phyloP scores from a whole-genome alignment of 2,113 vertebrate species.

The Alosa alosa region DNA sequence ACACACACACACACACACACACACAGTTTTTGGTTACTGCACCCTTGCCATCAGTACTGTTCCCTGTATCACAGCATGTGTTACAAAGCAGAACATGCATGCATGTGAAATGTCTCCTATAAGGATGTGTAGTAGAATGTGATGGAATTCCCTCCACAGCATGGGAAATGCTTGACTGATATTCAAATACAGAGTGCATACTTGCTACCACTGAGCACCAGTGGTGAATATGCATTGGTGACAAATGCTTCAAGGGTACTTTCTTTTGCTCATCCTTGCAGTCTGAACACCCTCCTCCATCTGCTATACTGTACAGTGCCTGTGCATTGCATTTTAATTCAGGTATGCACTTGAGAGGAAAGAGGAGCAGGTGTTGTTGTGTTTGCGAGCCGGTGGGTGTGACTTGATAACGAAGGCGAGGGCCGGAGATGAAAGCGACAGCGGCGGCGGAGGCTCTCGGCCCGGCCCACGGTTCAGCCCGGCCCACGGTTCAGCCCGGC shows the following conservation, averaged over 20 bases:
- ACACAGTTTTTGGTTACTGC: not conserved
- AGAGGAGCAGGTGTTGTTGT: constrained; percentile 37
- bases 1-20: not conserved
- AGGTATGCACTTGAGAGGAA: not conserved
- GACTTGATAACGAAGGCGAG: constrained; percentile 27
- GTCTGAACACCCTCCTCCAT: not conserved
- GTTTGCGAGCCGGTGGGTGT: constrained; percentile 35
- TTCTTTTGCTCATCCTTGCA: not conserved
- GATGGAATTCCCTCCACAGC: not conserved
- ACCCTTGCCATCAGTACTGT: not conserved
- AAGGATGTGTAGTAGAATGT: too few species aligned
- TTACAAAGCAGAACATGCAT: not conserved
- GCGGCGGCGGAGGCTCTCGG: not conserved
- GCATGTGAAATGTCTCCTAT: not conserved
- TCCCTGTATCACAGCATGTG: not conserved
- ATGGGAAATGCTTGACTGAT: not conserved
- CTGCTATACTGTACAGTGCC: not conserved
- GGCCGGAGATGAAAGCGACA: constrained; percentile 44
- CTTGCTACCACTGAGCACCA: not conserved
- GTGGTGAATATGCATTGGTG: not conserved
- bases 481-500: constrained; percentile 40
- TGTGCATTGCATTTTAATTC: not conserved
- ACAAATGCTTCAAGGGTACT: not conserved
- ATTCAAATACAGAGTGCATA: not conserved
- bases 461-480: constrained; percentile 8